Evolutionary conservation across 2,888 invertebrate genomes (phyloP), one percentile per base, ranked within the genome.

Genomic region (Plagiodera versicolora): DNA sequence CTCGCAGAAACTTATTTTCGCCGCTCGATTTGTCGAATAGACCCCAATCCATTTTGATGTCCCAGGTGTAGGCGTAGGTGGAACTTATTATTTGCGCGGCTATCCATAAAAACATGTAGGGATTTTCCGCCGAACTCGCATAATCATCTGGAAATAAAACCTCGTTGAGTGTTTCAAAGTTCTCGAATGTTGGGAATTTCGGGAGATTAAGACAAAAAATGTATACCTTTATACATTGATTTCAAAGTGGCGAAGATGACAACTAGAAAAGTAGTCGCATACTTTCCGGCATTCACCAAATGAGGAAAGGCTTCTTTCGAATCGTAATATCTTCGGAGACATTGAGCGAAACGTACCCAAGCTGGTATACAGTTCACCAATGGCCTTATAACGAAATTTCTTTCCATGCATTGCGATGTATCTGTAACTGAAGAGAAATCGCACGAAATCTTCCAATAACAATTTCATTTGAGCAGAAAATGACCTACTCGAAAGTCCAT

Each of bases 1-100:
- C 91, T 58, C 92, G 79, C 39, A 92, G 81, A 75, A 90, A 87
- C 74, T 82, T 84, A 81, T 91, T 89, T 78, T 90, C 89, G n/a
- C 90, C 90, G 11, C 90, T 86, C 67, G 86, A 85, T 64, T 86
- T 84, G 78, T 92, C 92, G 72, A 92, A 85, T 46, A 92, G 81
- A 5, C 92, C 92, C 93, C 93, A 94, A 83, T 94, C 94, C 91
- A 94, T 91, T 81, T 89, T 90, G 57, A 93, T 87, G 78, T 94
- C 93, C 93, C 94, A 94, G 19, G 87, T 85, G 77, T 91, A 91
- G 4, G 92, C 89, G 78, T 92, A 94, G 66, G 87, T 86, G 2
- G 92, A 90, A 69, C 88, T 89, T 60, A 90, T 80, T 30, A 92
- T 79, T 74, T 85, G 83, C 0, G 87, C 81, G 14, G 84, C 80